Base-by-base conservation (phyloP, 2,888 invertebrate species). In the Mesoligia furuncula region DNA sequence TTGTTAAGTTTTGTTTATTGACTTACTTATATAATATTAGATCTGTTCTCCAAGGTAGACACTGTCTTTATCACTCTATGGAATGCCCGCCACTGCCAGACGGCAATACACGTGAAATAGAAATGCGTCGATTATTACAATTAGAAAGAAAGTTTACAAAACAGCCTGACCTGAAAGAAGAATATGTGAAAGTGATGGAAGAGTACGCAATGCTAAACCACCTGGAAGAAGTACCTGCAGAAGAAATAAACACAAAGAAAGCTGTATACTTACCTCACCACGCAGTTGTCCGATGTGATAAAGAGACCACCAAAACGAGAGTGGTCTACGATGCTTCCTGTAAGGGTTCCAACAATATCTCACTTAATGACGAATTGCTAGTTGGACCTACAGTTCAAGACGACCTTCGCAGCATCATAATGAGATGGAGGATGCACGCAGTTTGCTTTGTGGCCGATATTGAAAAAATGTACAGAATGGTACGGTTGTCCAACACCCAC, bases 381-480 rank as follows among this genome's bases (percentile, higher is more conserved):
- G 54, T 54, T 4, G 90, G 90, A 9, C 86, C 89, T 11, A 27
- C 72, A 68, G 42, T 91, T 5, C 83, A 85, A 77, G 64, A 79
- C 39, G 87, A 89, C 69, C 48, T 90, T 24, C 80, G 89, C 42
- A 78, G 79, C n/a, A 70, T 91, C 0, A 62, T 91, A 11, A 84
- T 89, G 69, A 74, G 88, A 73, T 91, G 89, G 86, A 66, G 89
- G 42, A 84, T 73, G 31, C 81, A 89, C 17, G 70, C 65, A 2
- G 65, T 90, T 4, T 88, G 85, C 39, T 87, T 90, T 36, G 87
- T 86, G 0, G 75, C 86, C 6, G 90, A 90, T 62, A 83, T 91
- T 5, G 39, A 78, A 51, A 87, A 90, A 75, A 92, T 92, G 90
- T 91, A 90, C 48, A 68, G 90, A 57, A 51, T 78, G 82, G 77